Percentiles rank a stretch among this genome's conserved stretches.
These are phyloP conservation scores for Amblyjoppa fuscipennis DNA, from an alignment of 2,888 invertebrate genomes.

Conservation along the genomic window DNA sequence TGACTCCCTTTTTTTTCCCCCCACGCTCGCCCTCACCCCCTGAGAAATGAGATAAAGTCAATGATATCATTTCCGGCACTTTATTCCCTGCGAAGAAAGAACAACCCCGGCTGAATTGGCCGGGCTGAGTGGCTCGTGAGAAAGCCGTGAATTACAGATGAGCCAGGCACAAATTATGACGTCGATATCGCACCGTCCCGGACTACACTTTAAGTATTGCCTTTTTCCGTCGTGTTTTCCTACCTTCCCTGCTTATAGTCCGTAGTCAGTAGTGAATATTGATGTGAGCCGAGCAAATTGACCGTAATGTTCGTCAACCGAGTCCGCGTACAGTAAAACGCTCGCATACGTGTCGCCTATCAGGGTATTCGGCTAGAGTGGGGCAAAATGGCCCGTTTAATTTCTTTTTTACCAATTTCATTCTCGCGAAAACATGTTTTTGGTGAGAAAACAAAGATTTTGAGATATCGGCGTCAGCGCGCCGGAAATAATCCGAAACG, in stretches of 20 bases:
- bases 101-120: slow-evolving; percentile 7
- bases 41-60: slow-evolving; percentile 6
- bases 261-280: slow-evolving; percentile 44
- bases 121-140: slow-evolving; percentile 46
- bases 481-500: too few species aligned
- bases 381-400: too few species aligned
- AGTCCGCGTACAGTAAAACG: neutral
- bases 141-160: slow-evolving; percentile 51
- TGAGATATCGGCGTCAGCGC: too few species aligned
- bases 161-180: slow-evolving; percentile 55
- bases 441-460: too few species aligned
- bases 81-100: slow-evolving; percentile 13
- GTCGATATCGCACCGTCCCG: slow-evolving; percentile 16
- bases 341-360: neutral
- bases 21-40: slow-evolving; percentile 20
- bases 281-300: slow-evolving; percentile 56
- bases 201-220: neutral
- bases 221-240: slow-evolving; percentile 20
- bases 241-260: slow-evolving; percentile 5
- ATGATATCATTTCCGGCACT: slow-evolving; percentile 27
- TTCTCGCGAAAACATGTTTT: too few species aligned
- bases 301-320: slow-evolving; percentile 51
- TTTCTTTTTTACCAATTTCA: too few species aligned
- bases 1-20: slow-evolving; percentile 25
- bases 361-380: too few species aligned